Evolutionary conservation across 2,888 invertebrate species (phyloP).

Genomic region (Rhabditoides inermis): DNA sequence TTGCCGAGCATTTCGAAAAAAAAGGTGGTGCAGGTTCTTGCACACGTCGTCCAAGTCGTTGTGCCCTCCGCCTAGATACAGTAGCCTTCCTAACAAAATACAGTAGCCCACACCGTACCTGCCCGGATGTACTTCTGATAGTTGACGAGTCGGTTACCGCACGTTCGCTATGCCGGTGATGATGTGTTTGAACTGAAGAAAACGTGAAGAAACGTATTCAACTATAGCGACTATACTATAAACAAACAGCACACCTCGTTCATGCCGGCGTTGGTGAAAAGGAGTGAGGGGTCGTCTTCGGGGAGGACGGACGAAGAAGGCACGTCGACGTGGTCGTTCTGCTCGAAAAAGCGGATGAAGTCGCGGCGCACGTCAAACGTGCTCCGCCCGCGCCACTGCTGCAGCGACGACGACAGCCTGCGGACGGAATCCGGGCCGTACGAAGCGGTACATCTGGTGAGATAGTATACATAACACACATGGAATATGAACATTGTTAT

Average conservation of each 20-base stretch:
- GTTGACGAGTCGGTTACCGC: conserved; percentile 72
- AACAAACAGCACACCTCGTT: conserved; percentile 66
- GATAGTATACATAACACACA: no score
- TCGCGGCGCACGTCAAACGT: no score
- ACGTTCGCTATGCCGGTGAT: conserved; percentile 87
- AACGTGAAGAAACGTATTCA: no score
- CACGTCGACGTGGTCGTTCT: conserved; percentile 76
- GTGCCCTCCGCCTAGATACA: conserved; percentile 77
- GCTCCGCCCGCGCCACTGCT: no score
- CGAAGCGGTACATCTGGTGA: no score
- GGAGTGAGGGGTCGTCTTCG: conserved; percentile 84
- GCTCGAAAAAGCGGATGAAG: conserved; percentile 75
- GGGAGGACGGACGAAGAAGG: conserved; percentile 97
- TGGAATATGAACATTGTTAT: no score
- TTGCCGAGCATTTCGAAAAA: conserved; percentile 99
- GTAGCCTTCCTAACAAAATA: not conserved
- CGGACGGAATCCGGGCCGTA: no score
- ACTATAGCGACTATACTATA: conserved; percentile 1
- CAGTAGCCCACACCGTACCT: conserved; percentile 9
- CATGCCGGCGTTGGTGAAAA: conserved; percentile 98
- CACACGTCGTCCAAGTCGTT: conserved; percentile 96
- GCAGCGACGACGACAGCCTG: no score
- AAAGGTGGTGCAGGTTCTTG: conserved; percentile 98
- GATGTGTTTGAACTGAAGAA: conserved; percentile 83
- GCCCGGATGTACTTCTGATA: conserved; percentile 98